A percentile compares a stretch with the other conserved stretches of the same genome.
phyloP scores from a whole-genome alignment of 2,888 invertebrate species.

The Dorcus hopei region DNA sequence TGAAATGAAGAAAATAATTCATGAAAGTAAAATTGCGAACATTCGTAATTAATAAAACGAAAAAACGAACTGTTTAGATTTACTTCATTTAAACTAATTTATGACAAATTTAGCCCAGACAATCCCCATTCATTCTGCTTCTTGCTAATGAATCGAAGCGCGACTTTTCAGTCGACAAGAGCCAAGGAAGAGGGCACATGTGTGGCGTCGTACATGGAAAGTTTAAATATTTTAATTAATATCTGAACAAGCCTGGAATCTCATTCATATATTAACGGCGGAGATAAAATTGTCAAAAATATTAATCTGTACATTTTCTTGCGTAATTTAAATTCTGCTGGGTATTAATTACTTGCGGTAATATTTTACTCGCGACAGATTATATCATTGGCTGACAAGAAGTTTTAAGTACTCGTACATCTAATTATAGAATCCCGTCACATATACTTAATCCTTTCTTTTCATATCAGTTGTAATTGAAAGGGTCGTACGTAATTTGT shows the following conservation, averaged over 20 bases:
- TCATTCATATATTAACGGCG: neutral
- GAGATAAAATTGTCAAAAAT: too few relatives aligned
- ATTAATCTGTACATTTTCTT: too few relatives aligned
- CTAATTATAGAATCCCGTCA: too few relatives aligned
- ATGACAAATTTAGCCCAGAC: conserved; percentile 40
- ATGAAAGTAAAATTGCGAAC: neutral
- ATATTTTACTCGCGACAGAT: too few relatives aligned
- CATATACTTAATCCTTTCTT: too few relatives aligned
- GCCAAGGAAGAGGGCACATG: neutral
- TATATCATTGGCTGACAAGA: too few relatives aligned
- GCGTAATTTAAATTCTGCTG: too few relatives aligned
- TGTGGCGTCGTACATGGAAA: conserved; percentile 19
- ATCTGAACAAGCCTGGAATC: conserved; percentile 13
- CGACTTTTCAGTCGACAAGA: conserved; percentile 6
- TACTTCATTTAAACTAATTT: conserved; percentile 31
- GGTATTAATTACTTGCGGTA: too few relatives aligned
- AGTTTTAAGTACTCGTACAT: too few relatives aligned
- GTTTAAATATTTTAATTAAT: conserved; percentile 24
- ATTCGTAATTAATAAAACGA: neutral
- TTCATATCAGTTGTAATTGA: too few relatives aligned
- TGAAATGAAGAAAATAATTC: too few relatives aligned
- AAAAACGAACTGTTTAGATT: neutral
- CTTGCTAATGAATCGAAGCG: conserved; percentile 27
- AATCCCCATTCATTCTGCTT: conserved; percentile 32
- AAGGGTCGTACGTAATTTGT: too few relatives aligned